Evolutionary conservation across 2,797 vertebrate genomes (phyloP).

Genomic region (Cryptoblepharus egeriae): DNA sequence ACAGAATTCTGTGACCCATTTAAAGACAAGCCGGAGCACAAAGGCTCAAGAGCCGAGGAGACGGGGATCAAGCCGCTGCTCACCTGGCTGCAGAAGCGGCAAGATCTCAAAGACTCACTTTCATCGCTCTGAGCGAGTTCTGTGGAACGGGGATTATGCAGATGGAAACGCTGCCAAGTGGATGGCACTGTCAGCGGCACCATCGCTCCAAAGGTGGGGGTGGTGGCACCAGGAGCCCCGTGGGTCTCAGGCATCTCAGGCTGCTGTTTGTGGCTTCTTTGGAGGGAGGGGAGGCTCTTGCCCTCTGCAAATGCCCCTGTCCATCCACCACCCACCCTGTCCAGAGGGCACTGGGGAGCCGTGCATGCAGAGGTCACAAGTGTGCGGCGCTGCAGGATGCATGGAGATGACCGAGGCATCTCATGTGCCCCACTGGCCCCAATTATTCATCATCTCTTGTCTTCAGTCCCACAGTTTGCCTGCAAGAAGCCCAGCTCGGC

Average conservation of each 20-base stretch:
- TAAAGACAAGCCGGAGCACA: not conserved
- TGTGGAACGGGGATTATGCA: not conserved
- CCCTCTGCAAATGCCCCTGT: too few species aligned
- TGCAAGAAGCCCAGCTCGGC: too few species aligned
- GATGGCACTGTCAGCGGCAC: rapidly evolving
- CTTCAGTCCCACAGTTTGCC: too few species aligned
- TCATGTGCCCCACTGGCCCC: too few species aligned
- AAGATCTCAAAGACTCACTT: not conserved
- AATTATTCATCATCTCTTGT: too few species aligned
- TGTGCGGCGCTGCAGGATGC: too few species aligned
- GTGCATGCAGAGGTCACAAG: too few species aligned
- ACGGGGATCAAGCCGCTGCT: not conserved
- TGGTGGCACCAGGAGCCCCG: rapidly evolving
- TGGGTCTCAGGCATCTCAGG: not conserved
- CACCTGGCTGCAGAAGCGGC: not conserved
- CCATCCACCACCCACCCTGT: too few species aligned
- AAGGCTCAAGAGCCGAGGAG: not conserved
- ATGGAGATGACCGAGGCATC: too few species aligned
- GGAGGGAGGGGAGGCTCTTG: not conserved
- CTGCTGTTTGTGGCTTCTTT: not conserved
- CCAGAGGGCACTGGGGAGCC: not conserved
- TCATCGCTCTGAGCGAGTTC: not conserved
- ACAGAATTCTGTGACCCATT: slow-evolving; percentile 29
- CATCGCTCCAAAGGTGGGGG: rapidly evolving
- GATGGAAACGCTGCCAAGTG: rapidly evolving